These are phyloP conservation scores for Bemisia tabaci DNA, from an alignment of 1,140 invertebrate genomes.

Conservation along the genomic window DNA sequence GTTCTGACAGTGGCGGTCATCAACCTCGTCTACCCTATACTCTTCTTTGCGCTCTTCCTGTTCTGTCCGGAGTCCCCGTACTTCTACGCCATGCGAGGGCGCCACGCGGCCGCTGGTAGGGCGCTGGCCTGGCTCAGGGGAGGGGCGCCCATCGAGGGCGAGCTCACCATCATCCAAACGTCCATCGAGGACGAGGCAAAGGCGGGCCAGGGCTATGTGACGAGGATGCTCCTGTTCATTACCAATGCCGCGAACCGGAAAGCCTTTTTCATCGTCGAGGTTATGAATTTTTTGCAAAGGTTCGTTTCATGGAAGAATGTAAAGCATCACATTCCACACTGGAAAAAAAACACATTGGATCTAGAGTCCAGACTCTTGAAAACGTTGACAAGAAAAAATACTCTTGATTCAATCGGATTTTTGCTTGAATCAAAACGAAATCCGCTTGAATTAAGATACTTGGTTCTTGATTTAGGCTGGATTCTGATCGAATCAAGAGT, in stretches of 20 bases:
- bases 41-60: slow-evolving; percentile 36
- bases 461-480: too few species aligned
- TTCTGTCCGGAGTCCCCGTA: slow-evolving; percentile 47
- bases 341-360: too few species aligned
- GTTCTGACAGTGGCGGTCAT: slow-evolving; percentile 16
- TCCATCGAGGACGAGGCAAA: neutral
- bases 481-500: too few species aligned
- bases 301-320: too few species aligned
- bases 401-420: too few species aligned
- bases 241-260: slow-evolving; percentile 1
- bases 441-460: too few species aligned
- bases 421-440: too few species aligned
- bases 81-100: slow-evolving; percentile 43
- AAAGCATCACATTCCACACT: too few species aligned
- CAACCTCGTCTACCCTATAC: slow-evolving; percentile 31
- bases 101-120: slow-evolving; percentile 37
- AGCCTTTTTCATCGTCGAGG: slow-evolving; percentile 9
- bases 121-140: slow-evolving; percentile 32
- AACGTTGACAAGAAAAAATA: too few species aligned
- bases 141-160: neutral
- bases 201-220: neutral
- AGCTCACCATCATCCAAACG: neutral
- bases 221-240: slow-evolving; percentile 1
- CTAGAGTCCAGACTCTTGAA: too few species aligned
- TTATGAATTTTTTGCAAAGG: neutral